These are phyloP conservation scores for Drosophila neonasuta DNA, from an alignment of 2,888 invertebrate species.

Conservation along the genomic window DNA sequence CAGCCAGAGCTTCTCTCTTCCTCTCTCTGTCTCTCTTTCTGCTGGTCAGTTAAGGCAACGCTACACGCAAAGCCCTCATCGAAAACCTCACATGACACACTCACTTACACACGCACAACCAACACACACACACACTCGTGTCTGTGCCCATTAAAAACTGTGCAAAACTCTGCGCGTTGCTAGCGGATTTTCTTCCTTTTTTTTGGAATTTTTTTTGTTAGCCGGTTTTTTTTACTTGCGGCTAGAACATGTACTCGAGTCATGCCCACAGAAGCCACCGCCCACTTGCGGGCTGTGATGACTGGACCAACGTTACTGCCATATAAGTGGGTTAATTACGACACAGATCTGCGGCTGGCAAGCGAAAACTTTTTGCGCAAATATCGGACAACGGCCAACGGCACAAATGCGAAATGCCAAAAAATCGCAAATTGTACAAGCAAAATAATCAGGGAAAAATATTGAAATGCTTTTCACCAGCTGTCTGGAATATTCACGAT, in stretches of 20 bases:
- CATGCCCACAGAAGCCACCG: slow-evolving; percentile 48
- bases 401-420: slow-evolving; percentile 11
- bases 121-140: slow-evolving; percentile 19
- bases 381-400: neutral
- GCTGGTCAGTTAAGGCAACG: slow-evolving; percentile 63
- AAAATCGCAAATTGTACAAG: slow-evolving; percentile 18
- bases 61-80: slow-evolving; percentile 51
- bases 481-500: neutral
- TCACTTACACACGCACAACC: slow-evolving; percentile 28
- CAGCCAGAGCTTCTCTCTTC: slow-evolving; percentile 43
- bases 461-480: neutral
- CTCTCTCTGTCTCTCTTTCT: slow-evolving; percentile 23
- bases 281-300: slow-evolving; percentile 40
- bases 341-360: slow-evolving; percentile 52
- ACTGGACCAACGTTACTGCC: slow-evolving; percentile 53
- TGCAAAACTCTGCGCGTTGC: slow-evolving; percentile 64
- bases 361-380: slow-evolving; percentile 25
- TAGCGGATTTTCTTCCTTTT: slow-evolving; percentile 42
- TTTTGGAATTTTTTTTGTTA: slow-evolving; percentile 24
- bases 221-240: slow-evolving; percentile 28
- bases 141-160: slow-evolving; percentile 64
- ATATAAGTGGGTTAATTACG: slow-evolving; percentile 70
- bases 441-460: slow-evolving; percentile 22
- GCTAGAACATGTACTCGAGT: slow-evolving; percentile 38
- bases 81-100: slow-evolving; percentile 43